These are phyloP conservation scores for Keiferia lycopersicella DNA, from an alignment of 2,888 invertebrate species.

Conservation along the genomic window DNA sequence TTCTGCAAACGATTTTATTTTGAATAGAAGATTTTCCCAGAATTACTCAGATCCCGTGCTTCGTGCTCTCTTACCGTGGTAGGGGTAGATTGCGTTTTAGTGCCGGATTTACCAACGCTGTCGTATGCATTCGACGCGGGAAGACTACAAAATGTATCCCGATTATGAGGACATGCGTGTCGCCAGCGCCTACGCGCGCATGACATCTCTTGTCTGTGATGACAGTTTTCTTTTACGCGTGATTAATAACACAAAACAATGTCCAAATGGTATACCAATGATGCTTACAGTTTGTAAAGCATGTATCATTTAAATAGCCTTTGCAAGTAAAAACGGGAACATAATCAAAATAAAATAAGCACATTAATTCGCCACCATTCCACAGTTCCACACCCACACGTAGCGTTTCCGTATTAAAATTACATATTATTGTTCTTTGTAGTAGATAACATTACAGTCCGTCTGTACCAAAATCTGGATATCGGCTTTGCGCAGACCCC, in stretches of 20 bases:
- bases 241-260: no score
- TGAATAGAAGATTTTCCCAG: conserved; percentile 44
- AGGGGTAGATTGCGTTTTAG: conserved; percentile 6
- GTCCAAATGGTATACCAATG: no score
- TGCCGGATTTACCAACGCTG: no score
- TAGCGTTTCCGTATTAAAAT: background rate
- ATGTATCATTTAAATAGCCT: no score
- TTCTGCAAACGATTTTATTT: conserved; percentile 33
- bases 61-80: conserved; percentile 37
- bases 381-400: background rate
- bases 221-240: no score
- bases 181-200: no score
- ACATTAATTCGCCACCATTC: background rate
- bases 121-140: no score
- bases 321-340: no score
- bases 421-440: background rate
- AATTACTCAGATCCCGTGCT: conserved; percentile 40
- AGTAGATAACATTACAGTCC: conserved; percentile 33
- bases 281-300: no score
- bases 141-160: no score
- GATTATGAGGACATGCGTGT: no score
- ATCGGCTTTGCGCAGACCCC: conserved; percentile 42
- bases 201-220: no score
- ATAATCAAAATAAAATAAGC: background rate
- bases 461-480: conserved; percentile 47